Base-by-base conservation (phyloP, 2,113 vertebrate species). In the Haemorhous mexicanus region DNA sequence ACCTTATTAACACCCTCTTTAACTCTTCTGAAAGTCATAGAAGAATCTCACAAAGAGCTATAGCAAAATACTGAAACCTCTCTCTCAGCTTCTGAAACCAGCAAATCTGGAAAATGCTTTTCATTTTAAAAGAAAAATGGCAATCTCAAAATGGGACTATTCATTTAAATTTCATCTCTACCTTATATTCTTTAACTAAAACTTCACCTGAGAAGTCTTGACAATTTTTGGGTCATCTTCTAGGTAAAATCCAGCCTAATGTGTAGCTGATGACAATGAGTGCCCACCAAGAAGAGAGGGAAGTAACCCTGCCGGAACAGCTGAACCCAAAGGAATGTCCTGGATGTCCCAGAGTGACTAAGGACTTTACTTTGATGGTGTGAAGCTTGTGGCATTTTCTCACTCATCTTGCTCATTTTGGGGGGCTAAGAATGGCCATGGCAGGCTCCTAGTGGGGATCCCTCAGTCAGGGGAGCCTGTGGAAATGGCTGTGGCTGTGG, bases 1-100 rank as follows among this genome's bases (percentile, higher is more conserved):
- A 93, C 28, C n/a, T 90, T 94, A 77, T 74, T 95, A 87, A 80
- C 80, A 66, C 23, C 4, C 49, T 44, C 43, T 92, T 84, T 92
- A 89, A 75, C 61, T 59, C 47, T 70, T 84, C 46, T 70, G 47
- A 49, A 69, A 70, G 27, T 84, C 39, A 3, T 55, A 10, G 30
- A 77, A 74, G 39, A 62, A 89, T 43, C 12, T 77, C 66, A 50
- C 10, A 18, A 70, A 89, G 74, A 72, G 11, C 44, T 84, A 10
- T 33, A 72, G 52, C 1, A 66, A 69, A 55, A 56, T 75, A 58
- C 0, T 66, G 56, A 81, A 92, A 75, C 11, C 26, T 78, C 59
- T 94, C 43, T 94, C 59, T 87, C 46, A 89, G 26, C 53, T 87
- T 91, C 84, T 91, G 47, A 80, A 74, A 74, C 9, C n/a, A 55